phyloP scores from a whole-genome alignment of 2,113 vertebrate species.

The Corythaeola cristata region DNA sequence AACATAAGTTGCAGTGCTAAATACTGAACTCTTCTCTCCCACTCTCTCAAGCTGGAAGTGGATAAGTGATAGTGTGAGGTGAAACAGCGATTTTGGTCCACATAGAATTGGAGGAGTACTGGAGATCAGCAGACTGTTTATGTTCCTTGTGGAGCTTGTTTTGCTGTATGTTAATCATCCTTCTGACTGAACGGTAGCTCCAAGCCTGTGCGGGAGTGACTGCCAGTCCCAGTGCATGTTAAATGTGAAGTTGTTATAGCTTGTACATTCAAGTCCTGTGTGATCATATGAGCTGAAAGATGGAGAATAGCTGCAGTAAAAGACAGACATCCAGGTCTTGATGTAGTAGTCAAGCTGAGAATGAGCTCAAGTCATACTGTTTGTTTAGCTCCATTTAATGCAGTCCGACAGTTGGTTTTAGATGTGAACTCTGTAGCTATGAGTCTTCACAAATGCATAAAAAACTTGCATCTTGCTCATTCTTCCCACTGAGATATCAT shows the following conservation, averaged over 20 bases:
- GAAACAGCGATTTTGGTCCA: neutral
- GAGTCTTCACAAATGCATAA: neutral
- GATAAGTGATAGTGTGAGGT: conserved; percentile 12
- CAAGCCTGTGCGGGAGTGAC: neutral
- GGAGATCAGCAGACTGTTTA: conserved; percentile 22
- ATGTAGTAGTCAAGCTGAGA: neutral
- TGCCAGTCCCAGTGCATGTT: neutral
- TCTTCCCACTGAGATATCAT: neutral
- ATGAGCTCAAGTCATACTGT: neutral
- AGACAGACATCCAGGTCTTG: neutral
- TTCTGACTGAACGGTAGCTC: neutral
- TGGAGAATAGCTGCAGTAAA: neutral
- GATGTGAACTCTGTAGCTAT: neutral
- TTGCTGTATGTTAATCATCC: neutral
- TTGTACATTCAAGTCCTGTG: neutral
- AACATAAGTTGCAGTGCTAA: conserved; percentile 19
- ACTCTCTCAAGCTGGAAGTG: neutral
- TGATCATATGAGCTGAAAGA: neutral
- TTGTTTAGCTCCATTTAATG: neutral
- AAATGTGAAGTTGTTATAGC: neutral
- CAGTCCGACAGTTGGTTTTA: neutral
- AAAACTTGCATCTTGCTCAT: neutral
- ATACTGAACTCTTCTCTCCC: conserved; percentile 19
- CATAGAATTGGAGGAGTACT: neutral
- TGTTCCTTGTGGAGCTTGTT: neutral